These are phyloP conservation scores for Thunnus maccoyii DNA, from an alignment of 2,113 vertebrate genomes.

Conservation along the genomic window DNA sequence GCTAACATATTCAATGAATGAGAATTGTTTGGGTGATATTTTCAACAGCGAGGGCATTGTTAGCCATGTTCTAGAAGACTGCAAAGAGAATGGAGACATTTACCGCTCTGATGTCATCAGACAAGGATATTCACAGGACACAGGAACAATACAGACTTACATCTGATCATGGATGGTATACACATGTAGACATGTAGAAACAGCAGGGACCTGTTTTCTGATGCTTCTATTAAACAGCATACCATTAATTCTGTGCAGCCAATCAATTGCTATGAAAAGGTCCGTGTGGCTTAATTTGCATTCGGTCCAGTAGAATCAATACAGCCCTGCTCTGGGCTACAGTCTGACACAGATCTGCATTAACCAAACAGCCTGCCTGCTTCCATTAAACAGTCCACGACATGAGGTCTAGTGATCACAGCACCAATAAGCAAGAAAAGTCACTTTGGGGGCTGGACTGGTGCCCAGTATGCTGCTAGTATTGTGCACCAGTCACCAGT, in stretches of 20 bases:
- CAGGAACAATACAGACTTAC: neutral
- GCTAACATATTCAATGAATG: conserved; percentile 50
- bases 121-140: conserved; percentile 12
- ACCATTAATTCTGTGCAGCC: neutral
- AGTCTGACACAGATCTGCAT: conserved; percentile 61
- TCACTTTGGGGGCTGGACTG: neutral
- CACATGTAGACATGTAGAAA: neutral
- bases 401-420: neutral
- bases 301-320: conserved; percentile 55
- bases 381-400: conserved; percentile 26
- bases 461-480: neutral
- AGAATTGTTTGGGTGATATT: conserved; percentile 55
- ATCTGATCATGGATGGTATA: neutral
- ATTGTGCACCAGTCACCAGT: neutral
- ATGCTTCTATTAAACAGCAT: conserved; percentile 1
- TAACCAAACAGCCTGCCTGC: conserved; percentile 31
- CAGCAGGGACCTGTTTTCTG: neutral
- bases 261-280: conserved; percentile 59
- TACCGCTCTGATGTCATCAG: conserved; percentile 51
- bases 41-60: conserved; percentile 65
- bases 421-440: neutral
- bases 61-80: conserved; percentile 25
- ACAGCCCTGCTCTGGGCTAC: conserved; percentile 50
- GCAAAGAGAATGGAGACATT: conserved; percentile 62
- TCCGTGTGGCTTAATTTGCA: conserved; percentile 56